Base-by-base conservation (phyloP, 2,888 invertebrate species). In the Dicyrtoma fusca region DNA sequence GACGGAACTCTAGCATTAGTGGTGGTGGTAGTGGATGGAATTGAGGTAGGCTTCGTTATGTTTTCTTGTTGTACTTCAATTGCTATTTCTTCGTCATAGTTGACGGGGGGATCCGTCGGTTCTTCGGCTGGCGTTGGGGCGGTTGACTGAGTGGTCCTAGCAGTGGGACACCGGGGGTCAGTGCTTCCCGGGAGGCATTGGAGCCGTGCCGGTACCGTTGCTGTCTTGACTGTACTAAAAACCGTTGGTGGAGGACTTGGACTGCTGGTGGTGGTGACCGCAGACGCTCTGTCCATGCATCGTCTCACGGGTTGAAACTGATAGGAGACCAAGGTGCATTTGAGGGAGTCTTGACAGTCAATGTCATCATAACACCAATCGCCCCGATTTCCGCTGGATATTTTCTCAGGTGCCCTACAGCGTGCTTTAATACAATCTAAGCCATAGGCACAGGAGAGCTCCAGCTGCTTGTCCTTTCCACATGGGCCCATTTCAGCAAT, bases 401-500 rank as follows among this genome's bases (percentile, higher is more conserved):
- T 55, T n/a, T 25, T 26, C 11, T 45, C 34, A 13, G n/a, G 26
- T 8, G 65, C 25, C 17, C 72, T 25, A 21, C 72, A 72, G 1
- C 66, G 23, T 13, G n/a, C n/a, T 13, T 72, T 47, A 13, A 72
- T 59, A 49, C 72, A 72, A 14, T 68, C 62, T 8, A 47, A 25
- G 4, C 34, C 61, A 6, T 59, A 11, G 8, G 2, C 1, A 47
- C 72, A 72, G n/a, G 34, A 42, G n/a, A 72, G 21, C 2, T 68
- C 23, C 13, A 72, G 6, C 47, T 44, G 42, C 19, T 65, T 65
- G 34, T 61, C 42, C 8, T n/a, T 49, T 17, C 72, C 72, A 51
- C 72, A 72, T n/a, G 72, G 72, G 13, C 71, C 71, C 14, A 13
- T 26, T 21, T 65, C 65, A 17, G 51, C 71, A 34, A 71, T 71